Conservation (phyloP, 2,888 invertebrate species). For the Pharmacophagus antenor region DNA sequence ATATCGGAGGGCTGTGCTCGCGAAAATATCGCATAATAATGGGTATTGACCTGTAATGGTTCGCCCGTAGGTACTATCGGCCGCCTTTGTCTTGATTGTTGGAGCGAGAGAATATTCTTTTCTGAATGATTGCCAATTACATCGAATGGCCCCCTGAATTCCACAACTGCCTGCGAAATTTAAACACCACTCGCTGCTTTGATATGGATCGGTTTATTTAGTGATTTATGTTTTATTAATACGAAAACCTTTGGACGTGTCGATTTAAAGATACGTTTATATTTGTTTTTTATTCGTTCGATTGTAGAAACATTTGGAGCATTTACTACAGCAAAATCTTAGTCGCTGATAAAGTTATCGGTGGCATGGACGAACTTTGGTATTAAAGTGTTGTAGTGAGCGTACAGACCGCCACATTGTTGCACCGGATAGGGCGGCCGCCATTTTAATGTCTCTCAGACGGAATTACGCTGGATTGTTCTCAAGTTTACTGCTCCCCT, state of each 20-base stretch:
- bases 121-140: constrained; percentile 80
- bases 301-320: neutral
- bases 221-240: constrained; percentile 74
- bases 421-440: constrained; percentile 80
- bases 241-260: constrained; percentile 45
- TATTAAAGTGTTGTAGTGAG: constrained; percentile 53
- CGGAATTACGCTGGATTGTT: constrained; percentile 81
- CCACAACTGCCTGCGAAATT: constrained; percentile 67
- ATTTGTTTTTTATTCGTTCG: constrained; percentile 3
- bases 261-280: constrained; percentile 38
- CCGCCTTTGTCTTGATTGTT: constrained; percentile 79
- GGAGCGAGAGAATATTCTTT: constrained; percentile 72
- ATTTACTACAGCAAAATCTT: neutral
- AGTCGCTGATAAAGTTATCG: constrained; percentile 35
- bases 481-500: constrained; percentile 76
- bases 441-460: constrained; percentile 79
- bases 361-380: constrained; percentile 48
- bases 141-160: constrained; percentile 76
- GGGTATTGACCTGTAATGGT: constrained; percentile 80
- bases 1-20: constrained; percentile 77
- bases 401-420: constrained; percentile 63
- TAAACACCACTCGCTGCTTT: constrained; percentile 60
- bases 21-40: constrained; percentile 81
- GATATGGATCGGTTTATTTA: constrained; percentile 70
- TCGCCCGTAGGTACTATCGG: constrained; percentile 77